Evolutionary conservation across 2,113 vertebrate genomes (phyloP).

Genomic region (Nyctereutes procyonoides): DNA sequence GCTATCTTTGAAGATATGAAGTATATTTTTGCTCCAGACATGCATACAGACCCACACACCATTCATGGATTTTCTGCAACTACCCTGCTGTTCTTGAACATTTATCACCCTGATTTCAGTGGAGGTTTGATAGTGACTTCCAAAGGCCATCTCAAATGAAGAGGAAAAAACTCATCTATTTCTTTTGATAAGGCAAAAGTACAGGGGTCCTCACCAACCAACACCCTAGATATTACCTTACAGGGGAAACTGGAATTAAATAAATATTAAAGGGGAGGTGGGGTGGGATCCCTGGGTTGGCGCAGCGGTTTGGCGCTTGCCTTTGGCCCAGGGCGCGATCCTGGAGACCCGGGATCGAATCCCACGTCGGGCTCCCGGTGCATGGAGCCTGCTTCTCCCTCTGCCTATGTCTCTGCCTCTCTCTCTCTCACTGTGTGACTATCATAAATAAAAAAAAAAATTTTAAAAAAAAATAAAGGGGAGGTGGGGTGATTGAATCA

Average conservation of each 20-base stretch:
- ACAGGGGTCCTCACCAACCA: neutral
- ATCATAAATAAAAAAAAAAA: too few species aligned
- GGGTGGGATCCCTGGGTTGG: too few species aligned
- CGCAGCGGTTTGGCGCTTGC: too few species aligned
- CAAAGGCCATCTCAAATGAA: neutral
- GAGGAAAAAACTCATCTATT: neutral
- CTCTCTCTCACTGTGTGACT: too few species aligned
- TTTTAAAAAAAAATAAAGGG: too few species aligned
- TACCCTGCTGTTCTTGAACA: neutral
- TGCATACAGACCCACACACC: neutral
- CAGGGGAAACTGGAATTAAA: neutral
- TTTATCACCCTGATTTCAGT: neutral
- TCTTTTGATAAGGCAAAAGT: neutral
- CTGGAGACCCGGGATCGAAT: too few species aligned
- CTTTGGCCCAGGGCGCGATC: too few species aligned
- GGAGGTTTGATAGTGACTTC: neutral
- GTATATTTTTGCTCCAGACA: neutral
- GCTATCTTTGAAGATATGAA: neutral
- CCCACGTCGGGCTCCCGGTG: too few species aligned
- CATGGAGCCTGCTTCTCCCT: too few species aligned
- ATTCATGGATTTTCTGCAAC: neutral
- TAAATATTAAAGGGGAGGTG: conserved; percentile 11
- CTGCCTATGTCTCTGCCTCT: too few species aligned
- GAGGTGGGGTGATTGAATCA: neutral
- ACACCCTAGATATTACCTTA: neutral